phyloP scores from a whole-genome alignment of 2,888 invertebrate genomes.

The Stenodema calcarata region DNA sequence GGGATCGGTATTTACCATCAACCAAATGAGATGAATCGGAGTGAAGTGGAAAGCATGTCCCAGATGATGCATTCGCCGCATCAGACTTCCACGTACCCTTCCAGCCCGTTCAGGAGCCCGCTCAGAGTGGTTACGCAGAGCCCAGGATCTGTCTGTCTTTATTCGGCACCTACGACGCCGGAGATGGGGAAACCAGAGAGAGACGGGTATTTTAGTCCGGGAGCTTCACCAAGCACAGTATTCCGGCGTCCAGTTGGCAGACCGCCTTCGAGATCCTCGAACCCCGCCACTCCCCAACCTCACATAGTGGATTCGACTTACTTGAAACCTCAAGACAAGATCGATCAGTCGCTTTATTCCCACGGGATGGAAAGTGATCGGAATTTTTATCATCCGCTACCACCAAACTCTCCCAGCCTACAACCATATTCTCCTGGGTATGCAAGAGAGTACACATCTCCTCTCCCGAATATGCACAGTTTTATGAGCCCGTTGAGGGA shows the following conservation, averaged over 20 bases:
- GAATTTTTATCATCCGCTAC: neutral
- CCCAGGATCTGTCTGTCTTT: neutral
- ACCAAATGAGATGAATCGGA: neutral
- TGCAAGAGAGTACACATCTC: neutral
- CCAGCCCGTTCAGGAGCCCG: constrained; percentile 36
- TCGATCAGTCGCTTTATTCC: neutral
- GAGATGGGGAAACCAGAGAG: neutral
- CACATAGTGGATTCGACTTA: constrained; percentile 66
- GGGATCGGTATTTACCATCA: neutral
- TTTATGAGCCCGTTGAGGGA: neutral
- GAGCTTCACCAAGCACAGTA: constrained; percentile 33
- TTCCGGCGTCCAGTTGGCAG: constrained; percentile 72
- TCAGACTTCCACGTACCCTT: neutral
- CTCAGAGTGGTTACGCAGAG: constrained; percentile 25
- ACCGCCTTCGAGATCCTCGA: constrained; percentile 68
- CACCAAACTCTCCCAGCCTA: neutral
- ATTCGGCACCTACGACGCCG: constrained; percentile 6
- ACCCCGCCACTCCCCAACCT: constrained; percentile 63
- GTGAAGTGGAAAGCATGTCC: neutral
- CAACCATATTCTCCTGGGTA: neutral
- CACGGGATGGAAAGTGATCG: neutral
- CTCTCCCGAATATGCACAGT: neutral
- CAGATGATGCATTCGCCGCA: neutral
- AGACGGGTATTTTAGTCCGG: constrained; percentile 15
- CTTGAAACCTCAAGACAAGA: constrained; percentile 64